Percentiles rank a stretch among this genome's conserved stretches.
phyloP scores from a whole-genome alignment of 2,888 invertebrate species.

The Lampropteryx suffumata region DNA sequence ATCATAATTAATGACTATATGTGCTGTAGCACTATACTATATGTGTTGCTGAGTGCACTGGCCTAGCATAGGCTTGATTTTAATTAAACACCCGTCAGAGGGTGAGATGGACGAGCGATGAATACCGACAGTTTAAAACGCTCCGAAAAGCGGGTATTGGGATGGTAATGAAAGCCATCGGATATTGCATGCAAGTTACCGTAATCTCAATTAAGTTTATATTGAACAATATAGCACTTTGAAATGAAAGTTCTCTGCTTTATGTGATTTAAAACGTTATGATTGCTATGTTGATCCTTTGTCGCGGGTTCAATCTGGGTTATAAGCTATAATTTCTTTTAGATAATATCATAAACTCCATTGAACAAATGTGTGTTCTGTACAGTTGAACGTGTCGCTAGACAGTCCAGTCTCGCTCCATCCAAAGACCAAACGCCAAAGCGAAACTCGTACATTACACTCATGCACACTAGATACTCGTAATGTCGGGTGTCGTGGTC shows the following conservation, averaged over 20 bases:
- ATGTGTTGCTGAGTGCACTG: not conserved
- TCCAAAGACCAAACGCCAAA: slow-evolving; percentile 6
- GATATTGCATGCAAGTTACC: not conserved
- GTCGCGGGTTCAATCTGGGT: too few relatives aligned
- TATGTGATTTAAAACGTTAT: too few relatives aligned
- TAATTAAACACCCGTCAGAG: slow-evolving; percentile 50
- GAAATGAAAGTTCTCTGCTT: too few relatives aligned
- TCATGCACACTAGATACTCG: slow-evolving; percentile 11
- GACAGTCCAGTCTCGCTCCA: not conserved
- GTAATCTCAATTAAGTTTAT: too few relatives aligned
- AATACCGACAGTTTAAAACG: slow-evolving; percentile 33
- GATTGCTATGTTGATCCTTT: too few relatives aligned
- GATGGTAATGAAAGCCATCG: not conserved
- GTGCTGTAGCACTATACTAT: too few relatives aligned
- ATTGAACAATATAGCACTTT: too few relatives aligned
- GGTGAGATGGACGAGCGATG: slow-evolving; percentile 24
- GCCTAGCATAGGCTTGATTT: slow-evolving; percentile 31
- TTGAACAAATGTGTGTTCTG: too few relatives aligned
- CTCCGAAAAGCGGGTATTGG: not conserved
- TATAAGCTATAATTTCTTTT: too few relatives aligned
- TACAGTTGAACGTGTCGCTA: too few relatives aligned
- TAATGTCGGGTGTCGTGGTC: slow-evolving; percentile 15
- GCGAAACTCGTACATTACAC: slow-evolving; percentile 12
- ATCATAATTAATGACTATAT: too few relatives aligned
- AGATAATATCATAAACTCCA: too few relatives aligned